Base-by-base conservation (phyloP, 2,113 vertebrate genomes). In the Mixornis gularis region DNA sequence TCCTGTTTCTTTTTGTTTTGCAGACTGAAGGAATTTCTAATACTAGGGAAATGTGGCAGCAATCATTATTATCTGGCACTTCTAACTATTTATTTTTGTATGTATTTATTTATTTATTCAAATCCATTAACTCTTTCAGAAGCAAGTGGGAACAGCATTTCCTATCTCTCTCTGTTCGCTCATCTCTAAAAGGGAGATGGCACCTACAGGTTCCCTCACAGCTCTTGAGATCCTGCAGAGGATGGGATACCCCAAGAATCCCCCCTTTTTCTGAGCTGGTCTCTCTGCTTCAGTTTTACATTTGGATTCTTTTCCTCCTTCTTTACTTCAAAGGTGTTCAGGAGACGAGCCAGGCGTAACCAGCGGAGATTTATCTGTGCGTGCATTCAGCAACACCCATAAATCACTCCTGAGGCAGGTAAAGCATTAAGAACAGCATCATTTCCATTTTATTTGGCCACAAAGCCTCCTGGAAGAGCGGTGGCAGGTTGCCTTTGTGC, bases 381-480 rank as follows among this genome's bases (percentile, higher is more conserved):
- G 0, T 49, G 49, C 32, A 9, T 72, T 65, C 74, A 73, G 29
- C 87, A 69, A 20, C 76, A 44, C 30, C 30, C 48, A 30, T 86
- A 94, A 93, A 95, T 95, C 82, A 90, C 82, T 78, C 56, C 8
- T 27, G 40, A 48, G 82, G 48, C 7, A 55, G 72, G 63, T 8
- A 60, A 77, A 83, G 87, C 60, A 36, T 43, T 77, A 38, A 91
- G 51, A 76, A 34, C 66, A 18, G 30, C 12, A 91, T 43, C 29
- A 32, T 81, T 94, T 89, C 83, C 60, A 59, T 93, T 86, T 92
- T 63, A 30, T 89, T 76, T 68, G 43, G 43, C 81, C n/a, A 43
- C 85, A 83, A 44, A 95, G 30, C 56, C 93, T 91, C 60, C 48
- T 92, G 82, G 68, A 94, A 32, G 69, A 94, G 76, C 21, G n/a